Evolutionary conservation across 2,113 vertebrate species (phyloP).

Genomic region (Trichomycterus rosablanca): DNA sequence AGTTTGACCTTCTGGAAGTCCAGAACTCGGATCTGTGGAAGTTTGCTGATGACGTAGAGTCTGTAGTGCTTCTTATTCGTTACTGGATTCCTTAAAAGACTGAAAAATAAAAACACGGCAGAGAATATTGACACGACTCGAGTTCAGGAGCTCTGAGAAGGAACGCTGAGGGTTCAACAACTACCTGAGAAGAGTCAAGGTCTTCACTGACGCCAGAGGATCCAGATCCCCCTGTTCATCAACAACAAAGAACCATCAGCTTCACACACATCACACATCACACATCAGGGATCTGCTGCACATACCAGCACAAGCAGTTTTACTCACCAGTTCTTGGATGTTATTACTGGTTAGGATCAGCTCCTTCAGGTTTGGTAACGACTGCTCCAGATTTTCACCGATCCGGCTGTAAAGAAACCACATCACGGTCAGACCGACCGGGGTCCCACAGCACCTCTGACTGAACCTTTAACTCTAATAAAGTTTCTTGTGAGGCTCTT

Average conservation of each 20-base stretch:
- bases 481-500: too few relatives aligned
- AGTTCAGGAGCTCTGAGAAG: too few relatives aligned
- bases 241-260: background rate
- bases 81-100: constrained; percentile 91
- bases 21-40: constrained; percentile 91
- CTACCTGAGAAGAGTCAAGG: constrained; percentile 86
- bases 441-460: too few relatives aligned
- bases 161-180: too few relatives aligned
- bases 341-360: constrained; percentile 94
- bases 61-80: constrained; percentile 99
- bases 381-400: constrained; percentile 87
- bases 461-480: too few relatives aligned
- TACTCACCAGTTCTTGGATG: constrained; percentile 90
- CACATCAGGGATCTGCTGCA: background rate
- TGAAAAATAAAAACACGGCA: constrained; percentile 44
- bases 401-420: constrained; percentile 72
- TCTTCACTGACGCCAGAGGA: constrained; percentile 82
- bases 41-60: constrained; percentile 91
- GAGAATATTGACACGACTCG: too few relatives aligned
- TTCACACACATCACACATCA: background rate
- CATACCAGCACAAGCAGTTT: background rate
- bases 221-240: constrained; percentile 86
- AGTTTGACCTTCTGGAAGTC: constrained; percentile 97
- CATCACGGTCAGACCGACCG: background rate
- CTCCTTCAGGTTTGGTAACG: constrained; percentile 79